Conservation (phyloP, 2,797 vertebrate species). For the Podarcis lilfordi region DNA sequence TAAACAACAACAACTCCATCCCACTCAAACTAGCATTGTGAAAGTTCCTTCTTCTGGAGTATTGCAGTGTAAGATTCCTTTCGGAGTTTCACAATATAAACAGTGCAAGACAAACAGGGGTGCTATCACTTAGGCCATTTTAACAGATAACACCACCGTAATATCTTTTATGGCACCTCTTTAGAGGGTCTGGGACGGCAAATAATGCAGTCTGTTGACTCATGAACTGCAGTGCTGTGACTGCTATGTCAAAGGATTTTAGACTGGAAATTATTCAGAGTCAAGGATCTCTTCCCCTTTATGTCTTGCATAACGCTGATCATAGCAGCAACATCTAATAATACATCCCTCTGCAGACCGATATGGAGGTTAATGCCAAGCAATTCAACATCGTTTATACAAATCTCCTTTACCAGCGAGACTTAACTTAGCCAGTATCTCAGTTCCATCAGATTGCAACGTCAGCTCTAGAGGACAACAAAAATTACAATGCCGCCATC, state of each 20-base stretch:
- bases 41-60: neutral
- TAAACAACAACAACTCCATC: neutral
- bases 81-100: neutral
- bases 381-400: slow-evolving; percentile 28
- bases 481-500: neutral
- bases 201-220: slow-evolving; percentile 16
- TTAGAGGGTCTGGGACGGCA: neutral
- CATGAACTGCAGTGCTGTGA: neutral
- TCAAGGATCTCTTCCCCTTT: slow-evolving; percentile 3
- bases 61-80: neutral
- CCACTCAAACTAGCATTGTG: neutral
- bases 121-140: neutral
- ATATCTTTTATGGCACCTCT: neutral
- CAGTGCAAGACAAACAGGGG: neutral
- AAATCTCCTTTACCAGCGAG: slow-evolving; percentile 26
- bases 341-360: slow-evolving; percentile 5
- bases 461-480: slow-evolving; percentile 27
- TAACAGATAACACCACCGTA: neutral
- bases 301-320: neutral
- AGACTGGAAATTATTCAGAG: slow-evolving; percentile 35
- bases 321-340: slow-evolving; percentile 17
- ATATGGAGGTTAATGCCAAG: slow-evolving; percentile 30
- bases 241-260: slow-evolving; percentile 29
- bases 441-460: slow-evolving; percentile 4
- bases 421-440: slow-evolving; percentile 13